Evolutionary conservation across 2,113 vertebrate genomes (phyloP), one percentile per base, ranked within the genome.

Genomic region (Mirza zaza): DNA sequence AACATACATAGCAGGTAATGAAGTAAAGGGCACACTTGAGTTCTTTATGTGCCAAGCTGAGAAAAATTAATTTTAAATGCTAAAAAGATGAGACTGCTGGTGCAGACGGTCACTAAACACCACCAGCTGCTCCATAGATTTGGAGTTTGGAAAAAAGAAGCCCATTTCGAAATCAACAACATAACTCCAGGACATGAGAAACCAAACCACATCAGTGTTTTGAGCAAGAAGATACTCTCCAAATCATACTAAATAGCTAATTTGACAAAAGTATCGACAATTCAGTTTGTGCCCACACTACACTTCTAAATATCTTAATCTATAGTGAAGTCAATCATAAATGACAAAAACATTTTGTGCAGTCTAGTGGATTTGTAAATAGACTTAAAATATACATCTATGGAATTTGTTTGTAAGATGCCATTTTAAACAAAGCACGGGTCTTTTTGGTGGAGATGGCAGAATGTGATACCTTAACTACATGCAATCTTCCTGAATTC

Each of bases 21-120:
- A 98, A 95, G 82, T 95, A 97, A 98, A 97, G 90, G 97, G 89
- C 94, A 95, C 95, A 90, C 87, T 92, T 73, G 82, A 75, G 95
- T 89, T 98, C 92, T 98, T 97, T 32, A 82, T 81, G 95, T 95
- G 98, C 95, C 93, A 98, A 98, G 94, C 98, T 67, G 93, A 98
- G 96, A 92, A 98, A 98, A 98, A 98, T 98, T 98, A 98, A 98
- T 98, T 98, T 98, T 98, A 98, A 97, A 95, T 97, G 96, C 94
- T 98, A 98, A 97, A 97, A 98, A 97, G 95, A 98, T 97, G 86
- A 97, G 93, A 95, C 63, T 97, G 61, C n/a, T 93, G 80, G 68
- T 98, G 83, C 96, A 98, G 97, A 96, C 84, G 6, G 97, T 61
- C 96, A 97, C 95, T 97, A 98, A 98, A 97, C 88, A 96, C 83